These are phyloP conservation scores for Monodelphis domestica DNA, from an alignment of 2,797 vertebrate species.

Conservation along the genomic window DNA sequence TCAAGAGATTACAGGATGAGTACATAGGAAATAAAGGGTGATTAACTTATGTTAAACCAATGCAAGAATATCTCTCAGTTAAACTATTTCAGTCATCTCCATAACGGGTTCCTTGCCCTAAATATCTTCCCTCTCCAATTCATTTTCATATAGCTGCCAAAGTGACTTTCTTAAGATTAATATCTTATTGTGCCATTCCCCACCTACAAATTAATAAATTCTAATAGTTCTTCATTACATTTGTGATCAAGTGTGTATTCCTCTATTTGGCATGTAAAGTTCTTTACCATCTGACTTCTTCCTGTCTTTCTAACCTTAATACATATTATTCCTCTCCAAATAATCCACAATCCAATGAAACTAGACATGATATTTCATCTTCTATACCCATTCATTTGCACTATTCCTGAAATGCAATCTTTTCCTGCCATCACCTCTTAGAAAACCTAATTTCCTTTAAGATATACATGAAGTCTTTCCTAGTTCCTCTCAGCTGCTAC, in stretches of 20 bases:
- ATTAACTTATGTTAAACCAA: background rate
- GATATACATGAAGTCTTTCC: background rate
- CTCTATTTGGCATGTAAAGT: background rate
- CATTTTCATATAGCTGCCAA: background rate
- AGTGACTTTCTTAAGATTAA: background rate
- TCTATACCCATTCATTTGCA: background rate
- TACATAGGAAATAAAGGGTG: background rate
- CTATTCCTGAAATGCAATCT: background rate
- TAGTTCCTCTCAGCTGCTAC: background rate
- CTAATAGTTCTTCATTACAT: background rate
- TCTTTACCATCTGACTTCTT: background rate
- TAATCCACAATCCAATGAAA: background rate
- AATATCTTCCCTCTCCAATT: background rate
- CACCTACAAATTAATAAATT: background rate
- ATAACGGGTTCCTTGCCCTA: background rate
- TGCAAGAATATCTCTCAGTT: background rate
- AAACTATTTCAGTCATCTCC: background rate
- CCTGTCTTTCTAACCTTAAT: background rate
- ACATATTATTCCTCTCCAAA: background rate
- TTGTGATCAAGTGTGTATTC: background rate
- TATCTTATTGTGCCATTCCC: background rate
- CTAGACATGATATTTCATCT: background rate
- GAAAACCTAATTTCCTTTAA: background rate
- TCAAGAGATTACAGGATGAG: background rate
- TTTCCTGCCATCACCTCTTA: background rate